A percentile compares a stretch with the other conserved stretches of the same genome.
phyloP scores from a whole-genome alignment of 2,113 vertebrate genomes.

The Spilogale gracilis region DNA sequence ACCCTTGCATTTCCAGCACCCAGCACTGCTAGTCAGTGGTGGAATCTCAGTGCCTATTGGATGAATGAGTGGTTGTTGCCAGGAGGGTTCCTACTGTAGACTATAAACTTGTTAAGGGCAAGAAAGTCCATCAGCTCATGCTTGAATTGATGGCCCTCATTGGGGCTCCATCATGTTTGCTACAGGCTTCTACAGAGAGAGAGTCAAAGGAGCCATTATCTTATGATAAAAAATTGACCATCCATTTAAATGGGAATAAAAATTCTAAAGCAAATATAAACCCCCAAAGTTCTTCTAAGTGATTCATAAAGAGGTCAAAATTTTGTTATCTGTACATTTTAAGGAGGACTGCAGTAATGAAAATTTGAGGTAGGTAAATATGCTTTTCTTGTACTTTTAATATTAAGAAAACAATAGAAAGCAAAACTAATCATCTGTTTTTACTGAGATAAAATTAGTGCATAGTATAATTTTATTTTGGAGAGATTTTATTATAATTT shows the following conservation, averaged over 20 bases:
- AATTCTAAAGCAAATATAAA: background rate
- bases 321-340: constrained; percentile 14
- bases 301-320: constrained; percentile 44
- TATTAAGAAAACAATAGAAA: background rate
- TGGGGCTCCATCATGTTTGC: background rate
- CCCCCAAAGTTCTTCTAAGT: background rate
- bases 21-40: too few species aligned
- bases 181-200: background rate
- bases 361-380: constrained; percentile 55
- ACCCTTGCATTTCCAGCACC: background rate
- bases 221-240: background rate
- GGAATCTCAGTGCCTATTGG: background rate
- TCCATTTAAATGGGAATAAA: constrained; percentile 64
- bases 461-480: constrained; percentile 37
- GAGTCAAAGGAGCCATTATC: background rate
- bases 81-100: background rate
- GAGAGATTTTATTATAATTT: constrained; percentile 40
- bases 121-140: background rate
- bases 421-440: background rate
- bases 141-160: background rate
- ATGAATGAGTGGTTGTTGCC: background rate
- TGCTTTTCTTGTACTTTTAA: background rate
- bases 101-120: background rate
- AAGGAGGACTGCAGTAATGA: background rate
- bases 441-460: constrained; percentile 32